Evolutionary conservation across 1,140 invertebrate genomes (phyloP).

Genomic region (Gerris buenoi): DNA sequence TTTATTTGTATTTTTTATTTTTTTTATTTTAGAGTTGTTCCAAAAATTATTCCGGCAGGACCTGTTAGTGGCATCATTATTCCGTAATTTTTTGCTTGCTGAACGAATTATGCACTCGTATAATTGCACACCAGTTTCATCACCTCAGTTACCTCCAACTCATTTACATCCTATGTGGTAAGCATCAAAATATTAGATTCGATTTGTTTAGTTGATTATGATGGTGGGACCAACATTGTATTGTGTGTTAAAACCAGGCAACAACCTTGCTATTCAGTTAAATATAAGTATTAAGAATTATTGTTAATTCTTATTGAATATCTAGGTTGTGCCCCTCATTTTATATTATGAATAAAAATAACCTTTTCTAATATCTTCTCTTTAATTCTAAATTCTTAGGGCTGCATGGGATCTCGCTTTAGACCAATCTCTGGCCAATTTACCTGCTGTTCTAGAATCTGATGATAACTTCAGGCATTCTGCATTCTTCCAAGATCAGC

Average conservation of each 20-base stretch:
- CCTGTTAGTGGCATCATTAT: slow-evolving; percentile 91
- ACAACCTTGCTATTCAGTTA: too few species aligned
- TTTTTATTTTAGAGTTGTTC: slow-evolving; percentile 65
- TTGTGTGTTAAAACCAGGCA: too few species aligned
- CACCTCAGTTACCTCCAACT: slow-evolving; percentile 76
- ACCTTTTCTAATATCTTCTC: too few species aligned
- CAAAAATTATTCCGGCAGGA: slow-evolving; percentile 95
- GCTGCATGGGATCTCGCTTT: slow-evolving; percentile 94
- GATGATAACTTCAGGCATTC: slow-evolving; percentile 54
- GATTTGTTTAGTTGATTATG: too few species aligned
- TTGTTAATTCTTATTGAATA: too few species aligned
- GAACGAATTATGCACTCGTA: slow-evolving; percentile 92
- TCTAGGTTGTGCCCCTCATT: too few species aligned
- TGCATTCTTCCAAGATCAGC: slow-evolving; percentile 93
- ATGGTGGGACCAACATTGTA: too few species aligned
- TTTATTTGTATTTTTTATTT: too few species aligned
- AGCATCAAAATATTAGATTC: too few species aligned
- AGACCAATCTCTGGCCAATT: slow-evolving; percentile 79
- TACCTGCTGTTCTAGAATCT: slow-evolving; percentile 56
- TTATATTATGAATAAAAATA: too few species aligned
- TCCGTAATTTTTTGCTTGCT: slow-evolving; percentile 92
- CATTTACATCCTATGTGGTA: slow-evolving; percentile 81
- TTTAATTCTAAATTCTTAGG: neutral
- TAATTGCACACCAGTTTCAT: slow-evolving; percentile 87
- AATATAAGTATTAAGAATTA: too few species aligned